These are phyloP conservation scores for Glossosoma conforme DNA, from an alignment of 1,140 invertebrate species.

Conservation along the genomic window DNA sequence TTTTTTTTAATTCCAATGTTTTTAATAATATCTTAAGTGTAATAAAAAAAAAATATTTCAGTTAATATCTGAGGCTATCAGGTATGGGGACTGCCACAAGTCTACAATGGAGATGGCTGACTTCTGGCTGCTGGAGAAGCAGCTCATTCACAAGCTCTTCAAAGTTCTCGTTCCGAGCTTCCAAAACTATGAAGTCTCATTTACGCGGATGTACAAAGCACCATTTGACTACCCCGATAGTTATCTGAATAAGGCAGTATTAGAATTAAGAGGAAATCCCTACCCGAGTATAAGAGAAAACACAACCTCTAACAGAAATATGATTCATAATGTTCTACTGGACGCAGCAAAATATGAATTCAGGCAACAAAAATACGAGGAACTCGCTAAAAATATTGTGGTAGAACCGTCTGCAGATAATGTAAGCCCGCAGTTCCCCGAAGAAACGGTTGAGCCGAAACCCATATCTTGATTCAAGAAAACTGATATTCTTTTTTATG, in stretches of 20 bases:
- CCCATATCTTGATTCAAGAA: conserved; percentile 24
- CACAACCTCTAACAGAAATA: conserved; percentile 51
- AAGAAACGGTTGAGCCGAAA: conserved; percentile 5
- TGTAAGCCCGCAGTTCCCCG: conserved; percentile 9
- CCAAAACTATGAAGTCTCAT: conserved; percentile 63
- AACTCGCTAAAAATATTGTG: conserved; percentile 44
- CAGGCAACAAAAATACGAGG: conserved; percentile 44
- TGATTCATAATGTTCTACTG: conserved; percentile 66
- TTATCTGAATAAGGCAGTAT: conserved; percentile 52
- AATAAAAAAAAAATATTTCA: conserved; percentile 44
- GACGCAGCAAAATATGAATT: conserved; percentile 71
- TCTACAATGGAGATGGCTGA: conserved; percentile 86
- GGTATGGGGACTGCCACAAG: conserved; percentile 76
- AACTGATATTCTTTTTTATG: conserved; percentile 23
- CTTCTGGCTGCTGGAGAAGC: conserved; percentile 86
- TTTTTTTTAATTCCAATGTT: background rate
- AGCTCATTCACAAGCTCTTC: conserved; percentile 87
- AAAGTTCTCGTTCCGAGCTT: conserved; percentile 86
- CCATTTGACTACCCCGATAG: conserved; percentile 57
- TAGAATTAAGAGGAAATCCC: conserved; percentile 77
- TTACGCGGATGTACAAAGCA: conserved; percentile 67
- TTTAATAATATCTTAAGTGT: conserved; percentile 6
- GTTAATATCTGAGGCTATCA: conserved; percentile 85
- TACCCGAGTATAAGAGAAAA: conserved; percentile 57
- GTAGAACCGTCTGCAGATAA: too few relatives aligned